Evolutionary conservation across 2,797 vertebrate species (phyloP).

Genomic region (Ctenochaetus hawaiiensis): DNA sequence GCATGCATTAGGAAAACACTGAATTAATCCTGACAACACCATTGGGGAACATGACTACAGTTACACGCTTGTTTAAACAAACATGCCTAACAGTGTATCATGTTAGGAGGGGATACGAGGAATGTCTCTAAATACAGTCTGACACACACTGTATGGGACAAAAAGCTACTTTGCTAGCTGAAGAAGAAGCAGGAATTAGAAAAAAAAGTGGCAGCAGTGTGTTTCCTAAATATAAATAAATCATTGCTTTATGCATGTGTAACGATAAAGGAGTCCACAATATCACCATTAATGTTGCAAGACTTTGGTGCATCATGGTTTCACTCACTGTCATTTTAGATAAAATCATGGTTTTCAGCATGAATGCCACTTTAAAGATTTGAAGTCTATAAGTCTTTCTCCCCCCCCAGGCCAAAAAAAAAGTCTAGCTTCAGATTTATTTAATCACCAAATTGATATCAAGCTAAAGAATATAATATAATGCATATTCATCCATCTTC

Average conservation of each 20-base stretch:
- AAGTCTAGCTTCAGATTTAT: constrained; percentile 45
- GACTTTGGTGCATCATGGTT: constrained; percentile 51
- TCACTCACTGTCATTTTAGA: constrained; percentile 58
- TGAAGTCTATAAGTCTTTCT: constrained; percentile 32
- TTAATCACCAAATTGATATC: constrained; percentile 36
- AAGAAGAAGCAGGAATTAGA: constrained; percentile 1
- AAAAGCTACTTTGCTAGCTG: constrained; percentile 15
- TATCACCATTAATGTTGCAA: constrained; percentile 65
- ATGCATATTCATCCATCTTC: constrained; percentile 27
- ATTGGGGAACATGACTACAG: constrained; percentile 68
- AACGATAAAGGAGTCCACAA: constrained; percentile 50
- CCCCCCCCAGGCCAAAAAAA: constrained; percentile 13
- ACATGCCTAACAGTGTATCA: constrained; percentile 53
- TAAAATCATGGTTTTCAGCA: constrained; percentile 63
- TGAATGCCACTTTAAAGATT: constrained; percentile 65
- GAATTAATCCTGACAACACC: constrained; percentile 83
- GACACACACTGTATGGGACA: constrained; percentile 38
- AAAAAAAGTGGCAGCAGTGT: not conserved
- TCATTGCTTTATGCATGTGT: constrained; percentile 41
- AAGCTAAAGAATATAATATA: constrained; percentile 9
- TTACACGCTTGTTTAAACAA: constrained; percentile 78
- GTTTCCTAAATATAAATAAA: constrained; percentile 64
- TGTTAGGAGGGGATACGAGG: constrained; percentile 18
- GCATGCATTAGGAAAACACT: constrained; percentile 87
- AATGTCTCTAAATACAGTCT: constrained; percentile 42